phyloP scores from a whole-genome alignment of 2,797 vertebrate species.

The Lithobates sylvaticus region DNA sequence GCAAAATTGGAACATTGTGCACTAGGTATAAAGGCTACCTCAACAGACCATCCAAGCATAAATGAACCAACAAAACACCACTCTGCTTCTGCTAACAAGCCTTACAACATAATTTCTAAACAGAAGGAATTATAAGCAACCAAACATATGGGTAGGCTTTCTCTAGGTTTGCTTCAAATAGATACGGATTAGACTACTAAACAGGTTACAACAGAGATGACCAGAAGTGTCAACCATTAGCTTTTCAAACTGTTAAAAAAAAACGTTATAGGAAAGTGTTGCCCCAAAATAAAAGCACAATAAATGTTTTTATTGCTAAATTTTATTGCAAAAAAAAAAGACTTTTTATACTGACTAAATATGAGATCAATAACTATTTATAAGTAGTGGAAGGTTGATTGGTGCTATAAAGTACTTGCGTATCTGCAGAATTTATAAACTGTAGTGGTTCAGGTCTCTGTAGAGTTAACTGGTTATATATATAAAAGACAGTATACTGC shows the following conservation, averaged over 20 bases:
- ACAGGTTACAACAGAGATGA: constrained; percentile 75
- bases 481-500: neutral
- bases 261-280: constrained; percentile 65
- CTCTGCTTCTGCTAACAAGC: neutral
- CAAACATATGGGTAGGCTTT: no score
- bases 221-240: constrained; percentile 67
- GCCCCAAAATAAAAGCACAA: constrained; percentile 59
- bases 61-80: neutral
- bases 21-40: neutral
- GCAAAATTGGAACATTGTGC: neutral
- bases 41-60: neutral
- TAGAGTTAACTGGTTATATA: neutral
- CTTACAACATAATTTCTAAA: neutral
- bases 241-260: constrained; percentile 64
- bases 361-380: constrained; percentile 64
- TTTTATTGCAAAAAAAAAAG: constrained; percentile 64
- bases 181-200: constrained; percentile 67
- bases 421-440: constrained; percentile 30
- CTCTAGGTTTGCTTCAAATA: constrained; percentile 63
- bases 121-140: no score
- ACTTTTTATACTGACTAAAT: constrained; percentile 58
- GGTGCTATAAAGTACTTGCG: constrained; percentile 22
- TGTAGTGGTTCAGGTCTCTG: constrained; percentile 24
- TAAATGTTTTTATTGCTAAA: constrained; percentile 55
- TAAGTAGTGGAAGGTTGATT: constrained; percentile 60